Base-by-base conservation (phyloP, 2,113 vertebrate species). In the Spheniscus mendiculus region DNA sequence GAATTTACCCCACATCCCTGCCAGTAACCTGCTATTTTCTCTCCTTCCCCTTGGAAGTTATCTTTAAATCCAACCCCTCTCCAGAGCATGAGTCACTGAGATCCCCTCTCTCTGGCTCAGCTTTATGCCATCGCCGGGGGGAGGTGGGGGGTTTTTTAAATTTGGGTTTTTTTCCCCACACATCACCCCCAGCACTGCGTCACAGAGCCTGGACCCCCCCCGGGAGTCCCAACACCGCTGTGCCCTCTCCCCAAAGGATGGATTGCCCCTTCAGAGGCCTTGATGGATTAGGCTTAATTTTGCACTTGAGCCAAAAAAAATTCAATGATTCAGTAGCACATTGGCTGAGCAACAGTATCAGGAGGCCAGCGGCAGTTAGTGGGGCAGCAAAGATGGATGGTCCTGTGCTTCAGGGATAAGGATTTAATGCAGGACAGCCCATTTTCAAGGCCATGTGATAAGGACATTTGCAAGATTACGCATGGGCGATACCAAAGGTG, bases 231-330 rank as follows among this genome's bases (percentile, higher is more conserved):
- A 40, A 7, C 58, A 22, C 18, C 22, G 8, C 80, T 18, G 3
- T 15, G 49, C 34, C 13, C 55, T 49, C 65, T 80, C 82, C 45
- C 83, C 5, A 0, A 50, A 55, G 42, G 63, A 87, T 63, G 83
- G 76, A 73, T 90, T 73, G 16, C 47, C 44, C 56, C 38, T 90
- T 81, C 34, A 26, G 63, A 89, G 26, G 1, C n/a, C 83, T 29
- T 81, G 83, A 72, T 69, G 53, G 95, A 80, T 82, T 40, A 9
- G 70, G 45, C 29, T 77, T 67, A 86, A 50, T 81, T 90, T 85
- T 79, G 79, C 84, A 55, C 73, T 86, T 38, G 53, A 82, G 86
- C 65, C 86, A 94, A 71, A 44, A 82, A 93, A 91, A 6, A 42
- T 15, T 72, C 69, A 45, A 53, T 34, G 88, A 91, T 80, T 90